These are phyloP conservation scores for Cichlasoma orientale DNA, from an alignment of 2,797 vertebrate species.

Conservation along the genomic window DNA sequence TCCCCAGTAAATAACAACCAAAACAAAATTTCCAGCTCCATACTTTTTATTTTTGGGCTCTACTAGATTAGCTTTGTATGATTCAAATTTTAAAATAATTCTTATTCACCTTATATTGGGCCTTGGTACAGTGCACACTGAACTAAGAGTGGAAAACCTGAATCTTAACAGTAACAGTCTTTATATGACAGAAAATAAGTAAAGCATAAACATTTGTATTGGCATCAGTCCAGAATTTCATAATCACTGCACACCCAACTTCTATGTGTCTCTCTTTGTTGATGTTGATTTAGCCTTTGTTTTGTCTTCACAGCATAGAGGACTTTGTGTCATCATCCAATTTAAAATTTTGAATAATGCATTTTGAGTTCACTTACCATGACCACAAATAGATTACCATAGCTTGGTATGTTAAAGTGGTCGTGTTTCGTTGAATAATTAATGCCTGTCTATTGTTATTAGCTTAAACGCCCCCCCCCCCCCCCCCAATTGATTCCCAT, in stretches of 20 bases:
- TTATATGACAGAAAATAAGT: neutral
- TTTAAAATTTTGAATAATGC: constrained; percentile 19
- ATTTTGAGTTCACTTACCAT: constrained; percentile 7
- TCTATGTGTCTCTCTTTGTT: neutral
- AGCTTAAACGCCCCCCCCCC: constrained; percentile 62
- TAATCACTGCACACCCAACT: neutral
- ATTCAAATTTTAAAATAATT: neutral
- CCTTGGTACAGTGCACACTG: neutral
- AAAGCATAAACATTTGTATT: neutral
- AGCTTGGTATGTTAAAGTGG: constrained; percentile 18
- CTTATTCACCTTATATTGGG: neutral
- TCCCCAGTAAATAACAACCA: no score
- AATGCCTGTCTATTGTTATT: constrained; percentile 32
- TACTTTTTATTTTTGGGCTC: neutral
- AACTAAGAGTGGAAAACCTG: neutral
- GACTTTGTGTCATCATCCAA: constrained; percentile 14
- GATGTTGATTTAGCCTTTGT: neutral
- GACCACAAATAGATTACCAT: constrained; percentile 2
- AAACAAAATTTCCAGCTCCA: no score
- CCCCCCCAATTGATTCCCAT: constrained; percentile 55
- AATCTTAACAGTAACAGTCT: neutral
- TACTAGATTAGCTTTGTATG: neutral
- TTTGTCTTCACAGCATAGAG: neutral
- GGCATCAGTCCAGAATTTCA: neutral
- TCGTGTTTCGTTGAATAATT: constrained; percentile 46